Percentiles rank a stretch among this genome's conserved stretches.
phyloP scores from a whole-genome alignment of 2,113 vertebrate species.

The Gadus chalcogrammus region DNA sequence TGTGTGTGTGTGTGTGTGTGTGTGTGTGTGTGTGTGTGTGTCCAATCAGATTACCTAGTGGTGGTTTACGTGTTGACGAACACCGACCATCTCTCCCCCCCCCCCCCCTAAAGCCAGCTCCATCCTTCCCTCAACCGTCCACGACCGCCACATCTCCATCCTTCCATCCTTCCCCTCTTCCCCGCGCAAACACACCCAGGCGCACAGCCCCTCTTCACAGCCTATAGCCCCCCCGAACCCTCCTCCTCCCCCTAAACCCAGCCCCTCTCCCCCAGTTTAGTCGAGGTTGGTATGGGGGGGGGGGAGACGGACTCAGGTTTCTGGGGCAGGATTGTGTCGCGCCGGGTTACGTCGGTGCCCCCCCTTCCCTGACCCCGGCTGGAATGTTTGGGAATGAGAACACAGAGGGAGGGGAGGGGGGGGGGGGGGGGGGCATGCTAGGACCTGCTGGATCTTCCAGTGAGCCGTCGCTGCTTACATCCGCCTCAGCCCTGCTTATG shows the following conservation, averaged over 20 bases:
- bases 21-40: constrained; percentile 38
- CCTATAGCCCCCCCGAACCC: no score
- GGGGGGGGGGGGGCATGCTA: background rate
- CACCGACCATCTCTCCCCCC: no score
- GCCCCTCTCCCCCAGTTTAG: no score
- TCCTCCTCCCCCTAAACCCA: no score
- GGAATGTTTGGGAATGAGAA: background rate
- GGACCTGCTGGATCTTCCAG: background rate
- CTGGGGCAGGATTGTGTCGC: no score
- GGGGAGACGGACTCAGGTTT: no score
- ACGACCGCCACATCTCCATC: constrained; percentile 19
- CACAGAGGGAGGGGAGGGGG: background rate
- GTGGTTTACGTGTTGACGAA: constrained; percentile 61
- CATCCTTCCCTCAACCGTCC: constrained; percentile 48
- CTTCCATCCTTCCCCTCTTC: constrained; percentile 35
- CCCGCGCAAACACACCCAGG: background rate
- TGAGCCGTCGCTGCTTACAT: no score
- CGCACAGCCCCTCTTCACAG: no score
- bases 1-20: constrained; percentile 2
- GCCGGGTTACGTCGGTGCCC: no score
- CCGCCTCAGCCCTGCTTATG: no score
- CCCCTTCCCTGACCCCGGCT: background rate
- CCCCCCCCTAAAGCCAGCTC: constrained; percentile 69
- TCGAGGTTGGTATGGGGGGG: no score
- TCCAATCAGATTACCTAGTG: constrained; percentile 74